Evolutionary conservation across 2,113 vertebrate species (phyloP).

Genomic region (Eudyptes chrysolophus): DNA sequence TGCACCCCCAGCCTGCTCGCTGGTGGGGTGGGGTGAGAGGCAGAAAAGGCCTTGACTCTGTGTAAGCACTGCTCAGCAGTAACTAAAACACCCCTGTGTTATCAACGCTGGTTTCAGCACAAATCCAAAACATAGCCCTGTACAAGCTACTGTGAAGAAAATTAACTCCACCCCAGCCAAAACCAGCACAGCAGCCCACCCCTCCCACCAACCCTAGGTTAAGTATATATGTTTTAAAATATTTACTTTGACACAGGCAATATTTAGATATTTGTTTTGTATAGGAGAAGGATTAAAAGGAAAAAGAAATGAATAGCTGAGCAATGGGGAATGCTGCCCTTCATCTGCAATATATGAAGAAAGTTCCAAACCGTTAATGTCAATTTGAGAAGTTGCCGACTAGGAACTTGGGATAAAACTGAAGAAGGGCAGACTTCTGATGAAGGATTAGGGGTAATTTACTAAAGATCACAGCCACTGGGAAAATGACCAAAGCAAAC

Average conservation of each 20-base stretch:
- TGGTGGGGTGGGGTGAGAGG: too few relatives aligned
- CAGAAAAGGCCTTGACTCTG: too few relatives aligned
- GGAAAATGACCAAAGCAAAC: not conserved
- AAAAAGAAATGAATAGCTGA: not conserved
- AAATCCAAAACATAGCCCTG: too few relatives aligned
- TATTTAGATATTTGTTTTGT: not conserved
- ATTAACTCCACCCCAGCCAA: too few relatives aligned
- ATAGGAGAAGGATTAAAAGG: not conserved
- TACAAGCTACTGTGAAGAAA: too few relatives aligned
- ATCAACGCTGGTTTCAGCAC: too few relatives aligned
- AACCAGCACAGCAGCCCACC: not conserved
- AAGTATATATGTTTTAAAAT: not conserved
- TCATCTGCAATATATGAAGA: not conserved
- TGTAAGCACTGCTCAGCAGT: too few relatives aligned
- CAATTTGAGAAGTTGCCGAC: not conserved
- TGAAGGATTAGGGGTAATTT: not conserved
- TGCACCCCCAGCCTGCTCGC: too few relatives aligned
- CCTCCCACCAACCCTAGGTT: not conserved
- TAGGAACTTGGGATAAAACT: not conserved
- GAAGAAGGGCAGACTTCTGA: not conserved
- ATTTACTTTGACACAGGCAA: not conserved
- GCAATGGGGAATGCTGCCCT: not conserved
- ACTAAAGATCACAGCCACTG: not conserved
- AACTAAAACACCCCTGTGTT: too few relatives aligned
- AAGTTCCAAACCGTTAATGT: not conserved